These are phyloP conservation scores for Zaprionus kolodkinae DNA, from an alignment of 1,140 invertebrate genomes.

Conservation along the genomic window DNA sequence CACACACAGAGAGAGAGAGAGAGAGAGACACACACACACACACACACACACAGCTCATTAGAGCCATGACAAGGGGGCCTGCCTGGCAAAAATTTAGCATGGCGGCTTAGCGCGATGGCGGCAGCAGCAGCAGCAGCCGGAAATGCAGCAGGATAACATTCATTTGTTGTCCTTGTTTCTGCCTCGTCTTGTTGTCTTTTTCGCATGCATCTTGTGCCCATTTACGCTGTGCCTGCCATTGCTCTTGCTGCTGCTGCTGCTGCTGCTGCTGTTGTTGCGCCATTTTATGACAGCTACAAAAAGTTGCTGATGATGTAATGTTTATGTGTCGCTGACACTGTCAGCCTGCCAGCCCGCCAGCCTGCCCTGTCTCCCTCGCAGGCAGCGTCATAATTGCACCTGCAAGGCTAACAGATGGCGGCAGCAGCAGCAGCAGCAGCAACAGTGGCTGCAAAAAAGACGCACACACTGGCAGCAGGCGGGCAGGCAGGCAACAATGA, in stretches of 20 bases:
- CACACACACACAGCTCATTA: constrained; percentile 70
- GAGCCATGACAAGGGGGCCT: constrained; percentile 52
- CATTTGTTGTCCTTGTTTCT: constrained; percentile 66
- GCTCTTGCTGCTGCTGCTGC: constrained; percentile 53
- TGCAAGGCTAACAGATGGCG: constrained; percentile 76
- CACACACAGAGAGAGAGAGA: background rate
- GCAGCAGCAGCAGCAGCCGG: constrained; percentile 22
- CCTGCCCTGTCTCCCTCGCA: constrained; percentile 20
- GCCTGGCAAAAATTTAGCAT: constrained; percentile 60
- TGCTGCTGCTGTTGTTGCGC: constrained; percentile 39
- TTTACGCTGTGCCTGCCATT: constrained; percentile 19
- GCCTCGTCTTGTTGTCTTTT: constrained; percentile 45
- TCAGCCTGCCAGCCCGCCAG: constrained; percentile 10
- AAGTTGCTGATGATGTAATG: constrained; percentile 81
- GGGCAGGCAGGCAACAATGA: constrained; percentile 61
- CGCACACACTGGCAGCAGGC: constrained; percentile 38
- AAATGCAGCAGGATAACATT: constrained; percentile 63
- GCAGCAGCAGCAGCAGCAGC: constrained; percentile 44
- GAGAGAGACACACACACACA: background rate
- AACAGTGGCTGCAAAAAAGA: constrained; percentile 57
- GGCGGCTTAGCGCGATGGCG: constrained; percentile 56
- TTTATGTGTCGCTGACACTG: constrained; percentile 80
- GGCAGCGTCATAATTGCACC: constrained; percentile 75
- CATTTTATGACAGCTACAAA: constrained; percentile 78
- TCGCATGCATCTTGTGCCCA: constrained; percentile 43